Percentiles rank a stretch among this genome's conserved stretches.
Conservation (phyloP, 2,113 vertebrate species). For the Etia nguti region DNA sequence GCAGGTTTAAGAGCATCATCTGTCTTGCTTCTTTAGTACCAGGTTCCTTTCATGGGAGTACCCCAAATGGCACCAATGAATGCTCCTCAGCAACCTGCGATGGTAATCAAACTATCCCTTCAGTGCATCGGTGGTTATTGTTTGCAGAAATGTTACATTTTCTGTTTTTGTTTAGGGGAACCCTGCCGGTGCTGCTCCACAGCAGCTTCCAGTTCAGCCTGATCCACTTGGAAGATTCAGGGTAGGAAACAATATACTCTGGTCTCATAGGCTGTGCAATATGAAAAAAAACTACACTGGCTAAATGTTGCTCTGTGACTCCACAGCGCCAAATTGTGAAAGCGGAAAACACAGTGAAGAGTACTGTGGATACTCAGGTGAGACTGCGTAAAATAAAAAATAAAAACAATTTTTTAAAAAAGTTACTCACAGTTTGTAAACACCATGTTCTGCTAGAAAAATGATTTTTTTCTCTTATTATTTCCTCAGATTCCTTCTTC, state of each 20-base stretch:
- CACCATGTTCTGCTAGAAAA: neutral
- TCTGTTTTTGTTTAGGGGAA: conserved; percentile 15
- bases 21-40: neutral
- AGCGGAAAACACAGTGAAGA: neutral
- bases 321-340: conserved; percentile 51
- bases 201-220: conserved; percentile 33
- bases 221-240: conserved; percentile 49
- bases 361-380: conserved; percentile 54
- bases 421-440: neutral
- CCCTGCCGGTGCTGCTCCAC: conserved; percentile 3
- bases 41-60: conserved; percentile 29
- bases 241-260: conserved; percentile 27
- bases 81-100: conserved; percentile 38
- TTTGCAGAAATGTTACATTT: neutral
- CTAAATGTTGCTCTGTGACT: conserved; percentile 1
- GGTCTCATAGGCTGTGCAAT: neutral
- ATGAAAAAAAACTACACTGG: neutral
- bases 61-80: conserved; percentile 50
- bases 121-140: neutral
- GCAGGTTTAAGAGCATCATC: neutral
- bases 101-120: conserved; percentile 18
- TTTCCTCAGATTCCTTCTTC: conserved; percentile 45
- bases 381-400: neutral
- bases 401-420: neutral
- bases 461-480: neutral